Base-by-base conservation (phyloP, 2,888 invertebrate species). In the Axea sp. region DNA sequence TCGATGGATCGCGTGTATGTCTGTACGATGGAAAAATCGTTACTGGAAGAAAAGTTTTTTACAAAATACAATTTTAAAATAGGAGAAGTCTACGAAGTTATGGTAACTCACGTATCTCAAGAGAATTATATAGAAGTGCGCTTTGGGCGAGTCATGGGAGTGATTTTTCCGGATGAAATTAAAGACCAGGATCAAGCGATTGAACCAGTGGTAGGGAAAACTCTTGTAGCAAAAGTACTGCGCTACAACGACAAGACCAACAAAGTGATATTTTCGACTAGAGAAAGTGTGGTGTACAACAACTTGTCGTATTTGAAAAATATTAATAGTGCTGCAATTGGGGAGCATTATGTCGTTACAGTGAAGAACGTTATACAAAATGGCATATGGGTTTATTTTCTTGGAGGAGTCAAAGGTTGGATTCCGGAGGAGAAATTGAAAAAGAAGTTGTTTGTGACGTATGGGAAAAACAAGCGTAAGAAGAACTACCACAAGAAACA, bases 1-100 rank as follows among this genome's bases (percentile, higher is more conserved):
- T 86, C 90, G 15, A 89, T 93, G 35, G 93, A 94, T 81, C 90
- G 90, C 73, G 81, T 90, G 19, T 94, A 92, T 85, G 89, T 93
- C 4, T 93, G 94, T 80, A 90, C 92, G 1, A 92, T 93, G 86
- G 90, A 93, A 83, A 85, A 89, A 0, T 80, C 86, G 0, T 72
- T 92, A 1, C 79, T 94, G 0, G 84, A 88, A 17, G 91, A 92
- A 82, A 89, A 89, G 76, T 87, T 90, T 82, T 92, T 92, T 82
- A 87, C 87, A 0, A 24, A 51, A 1, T 45, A 26, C 1, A 78
- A 81, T 45, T 69, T 87, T 1, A 55, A 77, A 22, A 67, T 80
- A 7, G 88, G 88, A 0, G 78, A 84, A 8, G 15, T 77, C 3
- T 41, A 83, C 2, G 64, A 74, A 2, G 87, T 84, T 3, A 78